phyloP scores from a whole-genome alignment of 2,888 invertebrate genomes.

The Amaurobius ferox region DNA sequence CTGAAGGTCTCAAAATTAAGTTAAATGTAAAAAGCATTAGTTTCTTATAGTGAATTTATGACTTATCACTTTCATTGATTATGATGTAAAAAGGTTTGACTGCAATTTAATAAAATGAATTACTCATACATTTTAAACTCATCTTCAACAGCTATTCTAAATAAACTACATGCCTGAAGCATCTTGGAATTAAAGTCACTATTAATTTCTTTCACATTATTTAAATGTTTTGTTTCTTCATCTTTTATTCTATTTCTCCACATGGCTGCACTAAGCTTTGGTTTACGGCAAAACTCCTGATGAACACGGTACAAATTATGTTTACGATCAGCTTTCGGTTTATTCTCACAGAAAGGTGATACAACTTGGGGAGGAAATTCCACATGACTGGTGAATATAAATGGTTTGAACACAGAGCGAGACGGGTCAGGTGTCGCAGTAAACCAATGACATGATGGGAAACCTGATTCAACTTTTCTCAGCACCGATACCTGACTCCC shows the following conservation, averaged over 20 bases:
- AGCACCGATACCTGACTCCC: constrained; percentile 81
- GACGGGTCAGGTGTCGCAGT: constrained; percentile 88
- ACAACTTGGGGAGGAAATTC: constrained; percentile 83
- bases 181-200: constrained; percentile 75
- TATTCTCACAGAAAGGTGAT: constrained; percentile 78
- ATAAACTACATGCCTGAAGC: constrained; percentile 77
- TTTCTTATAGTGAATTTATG: no score
- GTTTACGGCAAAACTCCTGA: constrained; percentile 79
- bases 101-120: no score
- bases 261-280: constrained; percentile 74
- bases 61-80: no score
- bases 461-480: constrained; percentile 76
- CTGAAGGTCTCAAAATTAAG: no score
- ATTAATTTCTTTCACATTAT: constrained; percentile 77
- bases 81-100: no score
- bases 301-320: constrained; percentile 84
- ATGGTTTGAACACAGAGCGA: constrained; percentile 88
- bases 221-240: constrained; percentile 77
- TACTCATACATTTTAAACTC: constrained; percentile 79
- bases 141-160: constrained; percentile 78
- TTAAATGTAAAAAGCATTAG: no score
- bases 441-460: constrained; percentile 87
- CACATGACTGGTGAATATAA: constrained; percentile 82
- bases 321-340: constrained; percentile 78
- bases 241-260: constrained; percentile 78